phyloP scores from a whole-genome alignment of 2,797 vertebrate genomes.

The Catostomus latipinnis region DNA sequence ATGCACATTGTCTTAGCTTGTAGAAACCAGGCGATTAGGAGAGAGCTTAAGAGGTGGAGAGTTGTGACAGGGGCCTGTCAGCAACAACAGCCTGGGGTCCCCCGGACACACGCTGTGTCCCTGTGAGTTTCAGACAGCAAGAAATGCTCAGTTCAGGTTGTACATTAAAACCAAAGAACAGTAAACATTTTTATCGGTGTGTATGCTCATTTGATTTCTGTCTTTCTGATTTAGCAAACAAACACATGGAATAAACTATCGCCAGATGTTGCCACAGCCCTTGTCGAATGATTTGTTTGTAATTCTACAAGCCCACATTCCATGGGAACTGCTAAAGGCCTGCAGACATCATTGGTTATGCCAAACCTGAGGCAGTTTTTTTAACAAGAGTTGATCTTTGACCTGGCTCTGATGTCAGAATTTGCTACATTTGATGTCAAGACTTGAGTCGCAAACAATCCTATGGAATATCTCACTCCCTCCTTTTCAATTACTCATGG shows the following conservation, averaged over 20 bases:
- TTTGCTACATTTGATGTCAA: slow-evolving; percentile 56
- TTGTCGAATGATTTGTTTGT: slow-evolving; percentile 54
- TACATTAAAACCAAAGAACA: slow-evolving; percentile 30
- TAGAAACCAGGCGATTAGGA: slow-evolving; percentile 40
- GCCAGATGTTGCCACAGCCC: slow-evolving; percentile 59
- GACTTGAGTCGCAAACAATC: slow-evolving; percentile 33
- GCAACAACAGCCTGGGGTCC: slow-evolving; percentile 45
- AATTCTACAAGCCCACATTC: slow-evolving; percentile 52
- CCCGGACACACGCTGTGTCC: slow-evolving; percentile 29
- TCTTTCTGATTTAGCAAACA: slow-evolving; percentile 54
- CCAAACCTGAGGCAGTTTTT: slow-evolving; percentile 55
- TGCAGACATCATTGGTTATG: slow-evolving; percentile 42
- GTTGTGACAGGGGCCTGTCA: slow-evolving; percentile 41
- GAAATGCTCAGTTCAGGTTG: slow-evolving; percentile 19
- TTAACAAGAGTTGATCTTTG: slow-evolving; percentile 55
- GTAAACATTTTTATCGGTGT: slow-evolving; percentile 44
- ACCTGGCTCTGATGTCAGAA: slow-evolving; percentile 54
- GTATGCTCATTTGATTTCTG: slow-evolving; percentile 47
- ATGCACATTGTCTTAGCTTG: slow-evolving; percentile 56
- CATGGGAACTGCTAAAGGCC: slow-evolving; percentile 38
- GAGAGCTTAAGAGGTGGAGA: slow-evolving; percentile 37
- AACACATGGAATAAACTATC: slow-evolving; percentile 35
- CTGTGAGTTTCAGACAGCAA: slow-evolving; percentile 26
- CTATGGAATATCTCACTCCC: slow-evolving; percentile 36
- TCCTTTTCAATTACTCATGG: slow-evolving; percentile 38